Percentiles rank a stretch among this genome's conserved stretches.
These are phyloP conservation scores for Trisateles emortualis DNA, from an alignment of 2,888 invertebrate genomes.

Conservation along the genomic window DNA sequence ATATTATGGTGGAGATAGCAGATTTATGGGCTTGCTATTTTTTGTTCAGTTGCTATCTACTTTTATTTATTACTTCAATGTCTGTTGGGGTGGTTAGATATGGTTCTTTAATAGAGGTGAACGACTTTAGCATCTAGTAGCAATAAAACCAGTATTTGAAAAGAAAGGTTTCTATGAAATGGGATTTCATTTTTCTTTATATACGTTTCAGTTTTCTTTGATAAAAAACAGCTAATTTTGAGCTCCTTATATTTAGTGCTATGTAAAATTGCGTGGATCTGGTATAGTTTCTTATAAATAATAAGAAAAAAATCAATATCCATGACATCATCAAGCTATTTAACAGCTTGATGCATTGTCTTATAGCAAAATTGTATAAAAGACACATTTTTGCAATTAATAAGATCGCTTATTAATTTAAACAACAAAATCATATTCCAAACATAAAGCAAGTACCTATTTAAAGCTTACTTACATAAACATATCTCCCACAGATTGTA, in stretches of 20 bases:
- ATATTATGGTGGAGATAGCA: constrained; percentile 26
- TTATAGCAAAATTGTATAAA: no score
- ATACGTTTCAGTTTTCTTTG: neutral
- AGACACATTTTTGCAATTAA: no score
- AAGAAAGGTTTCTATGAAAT: neutral
- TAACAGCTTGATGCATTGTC: no score
- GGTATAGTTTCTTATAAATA: no score
- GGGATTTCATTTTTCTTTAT: no score
- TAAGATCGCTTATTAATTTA: no score
- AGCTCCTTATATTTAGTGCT: no score
- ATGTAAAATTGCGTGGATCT: no score
- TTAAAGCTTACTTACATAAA: constrained; percentile 7
- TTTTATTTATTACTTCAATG: constrained; percentile 19
- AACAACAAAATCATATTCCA: no score
- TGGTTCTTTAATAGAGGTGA: constrained; percentile 6
- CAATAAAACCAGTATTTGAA: constrained; percentile 6
- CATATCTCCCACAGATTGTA: constrained; percentile 19
- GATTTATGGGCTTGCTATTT: constrained; percentile 23
- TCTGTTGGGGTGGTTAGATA: constrained; percentile 3
- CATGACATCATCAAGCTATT: no score
- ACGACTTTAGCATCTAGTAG: constrained; percentile 11
- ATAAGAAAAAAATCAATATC: no score
- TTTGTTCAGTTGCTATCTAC: constrained; percentile 21
- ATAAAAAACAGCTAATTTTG: no score
- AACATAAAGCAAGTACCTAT: neutral